phyloP scores from a whole-genome alignment of 2,888 invertebrate genomes.

The Tetranychus piercei region DNA sequence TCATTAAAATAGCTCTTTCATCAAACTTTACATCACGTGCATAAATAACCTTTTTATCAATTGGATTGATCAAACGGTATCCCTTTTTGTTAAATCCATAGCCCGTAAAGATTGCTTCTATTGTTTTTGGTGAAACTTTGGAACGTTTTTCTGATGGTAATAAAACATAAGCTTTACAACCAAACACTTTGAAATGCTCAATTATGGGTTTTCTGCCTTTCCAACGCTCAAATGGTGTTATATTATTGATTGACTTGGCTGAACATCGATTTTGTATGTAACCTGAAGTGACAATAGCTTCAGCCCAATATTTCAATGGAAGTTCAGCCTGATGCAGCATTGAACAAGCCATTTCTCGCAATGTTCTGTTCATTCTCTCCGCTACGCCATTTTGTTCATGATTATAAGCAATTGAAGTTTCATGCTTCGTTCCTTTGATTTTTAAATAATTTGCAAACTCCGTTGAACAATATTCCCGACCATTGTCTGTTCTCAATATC shows the following conservation, averaged over 20 bases:
- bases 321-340: constrained; percentile 11
- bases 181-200: constrained; percentile 5
- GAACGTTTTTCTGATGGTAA: neutral
- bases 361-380: constrained; percentile 26
- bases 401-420: constrained; percentile 20
- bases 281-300: constrained; percentile 24
- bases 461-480: constrained; percentile 17
- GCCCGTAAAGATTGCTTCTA: constrained; percentile 11
- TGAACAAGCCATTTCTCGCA: constrained; percentile 23
- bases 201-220: constrained; percentile 6
- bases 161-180: constrained; percentile 1
- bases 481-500: constrained; percentile 14
- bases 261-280: constrained; percentile 22
- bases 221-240: constrained; percentile 1
- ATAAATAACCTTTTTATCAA: constrained; percentile 8
- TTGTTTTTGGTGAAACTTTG: constrained; percentile 16
- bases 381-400: constrained; percentile 26
- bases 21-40: neutral
- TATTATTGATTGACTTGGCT: neutral
- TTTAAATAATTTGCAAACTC: constrained; percentile 18
- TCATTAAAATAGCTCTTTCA: neutral
- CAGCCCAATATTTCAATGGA: constrained; percentile 16
- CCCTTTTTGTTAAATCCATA: constrained; percentile 12
- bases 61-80: constrained; percentile 12
- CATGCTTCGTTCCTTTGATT: constrained; percentile 22